Evolutionary conservation across 2,113 vertebrate species (phyloP).

Genomic region (Chauna torquata): DNA sequence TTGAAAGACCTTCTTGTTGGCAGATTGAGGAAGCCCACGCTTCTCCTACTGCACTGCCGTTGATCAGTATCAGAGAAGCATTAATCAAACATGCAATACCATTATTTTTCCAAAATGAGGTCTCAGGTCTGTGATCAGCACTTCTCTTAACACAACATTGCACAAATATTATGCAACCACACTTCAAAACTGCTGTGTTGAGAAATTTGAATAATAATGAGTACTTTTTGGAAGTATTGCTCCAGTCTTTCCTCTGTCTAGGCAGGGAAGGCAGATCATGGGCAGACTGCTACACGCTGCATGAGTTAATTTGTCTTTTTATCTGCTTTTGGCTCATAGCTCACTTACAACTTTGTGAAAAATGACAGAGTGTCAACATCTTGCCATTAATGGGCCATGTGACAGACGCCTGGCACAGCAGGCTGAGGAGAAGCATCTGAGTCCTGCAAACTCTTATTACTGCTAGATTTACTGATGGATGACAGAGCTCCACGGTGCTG

Average conservation of each 20-base stretch:
- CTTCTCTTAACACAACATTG: conserved; percentile 16
- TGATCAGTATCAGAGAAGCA: conserved; percentile 13
- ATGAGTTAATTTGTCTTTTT: conserved; percentile 15
- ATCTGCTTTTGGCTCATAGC: conserved; percentile 32
- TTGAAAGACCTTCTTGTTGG: conserved; percentile 23
- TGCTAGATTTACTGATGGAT: conserved; percentile 19
- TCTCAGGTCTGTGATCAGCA: background rate
- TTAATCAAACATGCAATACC: background rate
- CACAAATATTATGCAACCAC: conserved; percentile 23
- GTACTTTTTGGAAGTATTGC: background rate
- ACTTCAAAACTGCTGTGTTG: background rate
- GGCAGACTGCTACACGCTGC: background rate
- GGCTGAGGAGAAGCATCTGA: conserved; percentile 11
- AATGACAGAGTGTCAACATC: conserved; percentile 33
- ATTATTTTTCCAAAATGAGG: conserved; percentile 19
- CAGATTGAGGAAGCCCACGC: conserved; percentile 65
- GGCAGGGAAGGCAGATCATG: background rate
- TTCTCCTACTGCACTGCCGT: conserved; percentile 16
- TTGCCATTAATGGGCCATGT: conserved; percentile 35
- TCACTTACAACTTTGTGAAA: conserved; percentile 33
- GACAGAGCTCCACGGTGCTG: background rate
- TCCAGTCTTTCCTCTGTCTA: background rate
- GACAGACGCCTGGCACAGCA: conserved; percentile 52
- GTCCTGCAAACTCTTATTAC: conserved; percentile 13
- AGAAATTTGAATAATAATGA: background rate